A percentile compares a stretch with the other conserved stretches of the same genome.
These are phyloP conservation scores for Gallinago paraguaiae DNA, from an alignment of 2,113 vertebrate species.

Conservation along the genomic window DNA sequence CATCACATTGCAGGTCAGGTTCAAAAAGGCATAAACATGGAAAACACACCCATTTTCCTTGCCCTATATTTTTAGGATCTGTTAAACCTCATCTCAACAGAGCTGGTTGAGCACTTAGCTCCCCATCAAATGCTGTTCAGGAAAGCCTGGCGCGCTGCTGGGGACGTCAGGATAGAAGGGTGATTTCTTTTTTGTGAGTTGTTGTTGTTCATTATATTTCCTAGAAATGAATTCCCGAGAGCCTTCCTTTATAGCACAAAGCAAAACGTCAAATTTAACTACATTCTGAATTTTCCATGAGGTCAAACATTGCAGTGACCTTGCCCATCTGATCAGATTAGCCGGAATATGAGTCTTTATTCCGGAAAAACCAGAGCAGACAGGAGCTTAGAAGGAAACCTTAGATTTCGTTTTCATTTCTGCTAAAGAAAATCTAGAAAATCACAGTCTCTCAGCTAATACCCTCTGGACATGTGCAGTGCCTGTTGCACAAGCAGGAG, in stretches of 20 bases:
- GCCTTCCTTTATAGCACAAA: not conserved
- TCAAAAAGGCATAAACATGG: not conserved
- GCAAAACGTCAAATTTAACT: not conserved
- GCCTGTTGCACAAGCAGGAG: not conserved
- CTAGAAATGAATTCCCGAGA: not conserved
- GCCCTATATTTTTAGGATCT: not conserved
- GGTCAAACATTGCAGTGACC: not conserved
- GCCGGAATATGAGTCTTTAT: not conserved
- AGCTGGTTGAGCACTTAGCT: not conserved
- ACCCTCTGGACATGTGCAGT: fast-evolving
- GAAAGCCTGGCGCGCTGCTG: not conserved
- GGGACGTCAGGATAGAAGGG: not conserved
- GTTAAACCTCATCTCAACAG: not conserved
- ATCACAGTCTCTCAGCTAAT: not conserved
- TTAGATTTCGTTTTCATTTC: not conserved
- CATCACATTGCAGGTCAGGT: not conserved
- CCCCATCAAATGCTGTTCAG: not conserved
- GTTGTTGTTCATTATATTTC: not conserved
- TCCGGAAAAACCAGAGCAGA: not conserved
- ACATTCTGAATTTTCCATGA: not conserved
- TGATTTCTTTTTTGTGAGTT: not conserved
- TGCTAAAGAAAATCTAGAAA: not conserved
- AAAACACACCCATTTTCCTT: not conserved
- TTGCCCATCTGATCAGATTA: not conserved
- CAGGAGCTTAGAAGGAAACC: not conserved